These are phyloP conservation scores for Drosophila sp. DNA, from an alignment of 1,140 invertebrate genomes.

Conservation along the genomic window DNA sequence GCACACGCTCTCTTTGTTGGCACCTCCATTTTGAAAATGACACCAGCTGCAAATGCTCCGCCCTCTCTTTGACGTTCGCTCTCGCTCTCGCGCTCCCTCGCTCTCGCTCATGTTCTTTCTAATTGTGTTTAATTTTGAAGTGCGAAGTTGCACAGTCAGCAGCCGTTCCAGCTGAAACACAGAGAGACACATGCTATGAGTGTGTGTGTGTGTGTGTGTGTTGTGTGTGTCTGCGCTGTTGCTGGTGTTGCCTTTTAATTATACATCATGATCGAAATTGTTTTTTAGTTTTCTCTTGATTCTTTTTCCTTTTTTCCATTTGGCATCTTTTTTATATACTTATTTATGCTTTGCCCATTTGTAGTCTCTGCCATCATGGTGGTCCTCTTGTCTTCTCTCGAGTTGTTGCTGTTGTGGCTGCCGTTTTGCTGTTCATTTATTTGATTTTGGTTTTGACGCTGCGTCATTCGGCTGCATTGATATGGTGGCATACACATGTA, in stretches of 20 bases:
- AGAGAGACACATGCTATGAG: conserved; percentile 41
- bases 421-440: conserved; percentile 79
- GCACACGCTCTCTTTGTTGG: conserved; percentile 48
- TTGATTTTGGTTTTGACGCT: conserved; percentile 73
- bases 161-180: conserved; percentile 46
- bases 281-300: conserved; percentile 58
- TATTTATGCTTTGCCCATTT: conserved; percentile 79
- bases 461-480: conserved; percentile 74
- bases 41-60: conserved; percentile 67
- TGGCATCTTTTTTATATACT: conserved; percentile 68
- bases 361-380: conserved; percentile 75
- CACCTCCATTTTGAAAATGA: conserved; percentile 84
- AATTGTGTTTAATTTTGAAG: conserved; percentile 82
- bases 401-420: conserved; percentile 52
- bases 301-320: conserved; percentile 57
- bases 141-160: conserved; percentile 81
- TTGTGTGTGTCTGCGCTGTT: conserved; percentile 12
- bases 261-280: conserved; percentile 82
- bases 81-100: conserved; percentile 24
- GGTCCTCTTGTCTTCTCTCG: conserved; percentile 73
- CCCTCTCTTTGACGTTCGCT: conserved; percentile 42
- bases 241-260: conserved; percentile 77
- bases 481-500: conserved; percentile 65
- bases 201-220: conserved; percentile 10
- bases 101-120: conserved; percentile 31